Evolutionary conservation across 35 echinoderm and acorn worm genomes (phyloP).

Genomic region (Acanthaster planci): DNA sequence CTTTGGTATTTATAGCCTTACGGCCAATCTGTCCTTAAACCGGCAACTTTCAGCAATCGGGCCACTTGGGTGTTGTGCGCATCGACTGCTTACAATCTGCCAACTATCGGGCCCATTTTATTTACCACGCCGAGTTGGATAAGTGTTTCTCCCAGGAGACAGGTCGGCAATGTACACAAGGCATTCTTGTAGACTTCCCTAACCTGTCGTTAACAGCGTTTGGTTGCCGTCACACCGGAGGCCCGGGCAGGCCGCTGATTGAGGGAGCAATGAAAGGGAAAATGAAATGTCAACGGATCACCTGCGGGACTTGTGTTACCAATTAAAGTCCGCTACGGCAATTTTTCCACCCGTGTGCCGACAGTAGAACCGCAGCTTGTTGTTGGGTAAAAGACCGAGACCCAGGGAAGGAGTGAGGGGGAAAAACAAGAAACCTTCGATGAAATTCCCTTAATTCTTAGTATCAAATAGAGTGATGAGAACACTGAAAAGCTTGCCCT

Average conservation of each 20-base stretch:
- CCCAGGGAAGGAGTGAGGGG: too few relatives aligned
- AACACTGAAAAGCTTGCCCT: too few relatives aligned
- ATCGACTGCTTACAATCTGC: too few relatives aligned
- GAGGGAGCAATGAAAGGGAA: constrained; percentile 21
- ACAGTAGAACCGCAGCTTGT: constrained; percentile 20
- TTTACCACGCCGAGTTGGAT: not conserved
- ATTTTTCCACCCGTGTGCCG: constrained; percentile 6
- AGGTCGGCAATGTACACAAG: constrained; percentile 25
- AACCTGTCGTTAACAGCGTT: constrained; percentile 28
- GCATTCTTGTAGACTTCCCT: constrained; percentile 25
- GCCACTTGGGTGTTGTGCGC: too few relatives aligned
- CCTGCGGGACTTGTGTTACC: constrained; percentile 30
- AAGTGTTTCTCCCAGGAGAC: not conserved
- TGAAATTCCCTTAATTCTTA: too few relatives aligned
- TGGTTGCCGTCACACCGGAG: not conserved
- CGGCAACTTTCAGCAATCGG: too few relatives aligned
- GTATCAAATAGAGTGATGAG: too few relatives aligned
- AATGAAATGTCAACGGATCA: constrained; percentile 27
- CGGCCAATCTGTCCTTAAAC: too few relatives aligned
- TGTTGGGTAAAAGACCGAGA: not conserved
- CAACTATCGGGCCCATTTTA: too few relatives aligned
- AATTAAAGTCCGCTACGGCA: constrained; percentile 23
- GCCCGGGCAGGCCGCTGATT: constrained; percentile 7
- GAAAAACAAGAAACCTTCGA: too few relatives aligned
- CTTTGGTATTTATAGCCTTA: too few relatives aligned